Base-by-base conservation (phyloP, 2,113 vertebrate genomes). In the Mugil cephalus region DNA sequence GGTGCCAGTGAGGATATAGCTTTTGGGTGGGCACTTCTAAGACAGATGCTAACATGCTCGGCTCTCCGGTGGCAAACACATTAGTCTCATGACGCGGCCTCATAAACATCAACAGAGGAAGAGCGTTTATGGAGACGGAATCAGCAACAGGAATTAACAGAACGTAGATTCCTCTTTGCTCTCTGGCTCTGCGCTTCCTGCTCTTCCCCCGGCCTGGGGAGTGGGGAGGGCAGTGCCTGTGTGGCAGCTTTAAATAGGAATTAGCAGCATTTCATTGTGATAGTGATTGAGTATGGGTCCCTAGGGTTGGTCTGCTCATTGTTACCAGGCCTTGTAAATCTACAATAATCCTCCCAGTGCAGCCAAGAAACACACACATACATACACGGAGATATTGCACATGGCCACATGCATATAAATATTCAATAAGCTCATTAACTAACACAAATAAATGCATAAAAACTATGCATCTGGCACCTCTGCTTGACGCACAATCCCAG, bases 191-290 rank as follows among this genome's bases (percentile, higher is more conserved):
- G 13, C 52, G 55, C 68, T 64, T 69, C 36, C 47, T 38, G 60
- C 42, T 52, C 52, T 82, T 53, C 48, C 59, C 56, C 64, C 2
- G 17, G 77, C 68, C 64, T 10, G 46, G 54, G 50, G 80, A 73
- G 75, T 52, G 55, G 70, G 83, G 77, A 80, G 83, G 82, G 75
- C 82, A 82, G 83, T 3, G 85, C 80, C 82, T 82, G 43, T 67
- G 88, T 7, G 50, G 72, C 63, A 73, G 87, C 84, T 87, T 91
- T 89, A 88, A 89, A 93, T 81, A 73, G 90, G 91, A 93, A 92
- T 92, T 92, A 93, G 88, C 84, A 83, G 84, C 54, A 38, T 91
- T 89, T 89, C 81, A 91, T 92, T 90, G 87, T 89, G 85, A 84
- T 84, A 70, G 87, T 90, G 86, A 91, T 90, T 85, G 91, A 88